Percentiles rank a stretch among this genome's conserved stretches.
Conservation (phyloP, 2,888 invertebrate genomes). For the Tetramorium bicarinatum region DNA sequence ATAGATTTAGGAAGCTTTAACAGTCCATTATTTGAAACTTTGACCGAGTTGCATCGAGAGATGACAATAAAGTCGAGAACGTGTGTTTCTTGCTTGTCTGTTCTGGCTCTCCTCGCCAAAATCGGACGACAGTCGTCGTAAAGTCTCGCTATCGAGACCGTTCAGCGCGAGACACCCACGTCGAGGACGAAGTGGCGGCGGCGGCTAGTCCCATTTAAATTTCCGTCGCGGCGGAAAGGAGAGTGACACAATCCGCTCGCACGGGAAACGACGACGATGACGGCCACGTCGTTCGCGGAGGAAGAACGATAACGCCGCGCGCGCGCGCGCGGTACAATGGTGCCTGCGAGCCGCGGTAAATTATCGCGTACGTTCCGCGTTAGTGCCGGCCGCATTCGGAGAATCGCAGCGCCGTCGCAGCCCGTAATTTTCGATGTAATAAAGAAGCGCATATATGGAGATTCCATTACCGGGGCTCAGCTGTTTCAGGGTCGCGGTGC, state of each 20-base stretch:
- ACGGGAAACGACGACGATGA: conserved; percentile 11
- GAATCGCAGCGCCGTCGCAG: conserved; percentile 60
- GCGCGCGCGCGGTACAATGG: conserved; percentile 38
- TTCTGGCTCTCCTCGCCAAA: not conserved
- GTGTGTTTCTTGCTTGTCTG: too few relatives aligned
- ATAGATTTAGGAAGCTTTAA: too few relatives aligned
- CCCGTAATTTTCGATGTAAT: conserved; percentile 74
- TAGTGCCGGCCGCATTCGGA: conserved; percentile 65
- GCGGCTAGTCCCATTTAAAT: not conserved
- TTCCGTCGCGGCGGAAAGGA: conserved; percentile 12
- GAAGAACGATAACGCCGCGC: conserved; percentile 41
- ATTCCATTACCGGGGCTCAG: conserved; percentile 74
- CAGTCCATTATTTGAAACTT: too few relatives aligned
- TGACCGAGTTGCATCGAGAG: too few relatives aligned
- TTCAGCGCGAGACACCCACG: conserved; percentile 22
- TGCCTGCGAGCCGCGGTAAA: conserved; percentile 56
- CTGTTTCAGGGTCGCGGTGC: conserved; percentile 75
- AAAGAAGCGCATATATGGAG: conserved; percentile 74
- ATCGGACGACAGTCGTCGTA: conserved; percentile 4
- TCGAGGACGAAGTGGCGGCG: not conserved
- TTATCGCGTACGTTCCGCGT: conserved; percentile 55
- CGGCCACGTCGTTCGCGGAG: conserved; percentile 2
- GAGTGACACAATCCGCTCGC: conserved; percentile 13
- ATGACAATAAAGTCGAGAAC: too few relatives aligned
- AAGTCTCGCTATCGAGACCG: conserved; percentile 7